Evolutionary conservation across 2,797 vertebrate species (phyloP).

Genomic region (Chelon labrosus): DNA sequence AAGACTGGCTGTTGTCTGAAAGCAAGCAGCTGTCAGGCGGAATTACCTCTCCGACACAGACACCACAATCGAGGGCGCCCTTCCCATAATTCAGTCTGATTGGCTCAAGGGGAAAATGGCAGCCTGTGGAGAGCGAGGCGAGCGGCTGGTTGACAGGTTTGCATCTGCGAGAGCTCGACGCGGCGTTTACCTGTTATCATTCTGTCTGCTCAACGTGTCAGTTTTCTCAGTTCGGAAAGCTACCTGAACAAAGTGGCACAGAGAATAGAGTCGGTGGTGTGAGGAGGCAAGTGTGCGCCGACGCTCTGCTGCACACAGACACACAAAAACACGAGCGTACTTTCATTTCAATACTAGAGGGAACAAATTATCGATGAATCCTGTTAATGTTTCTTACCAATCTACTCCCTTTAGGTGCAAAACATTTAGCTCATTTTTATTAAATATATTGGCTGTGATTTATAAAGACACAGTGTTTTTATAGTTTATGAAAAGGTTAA

Average conservation of each 20-base stretch:
- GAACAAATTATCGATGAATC: background rate
- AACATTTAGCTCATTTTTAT: background rate
- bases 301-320: background rate
- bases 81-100: slow-evolving; percentile 86
- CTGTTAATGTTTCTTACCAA: background rate
- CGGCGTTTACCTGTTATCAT: slow-evolving; percentile 80
- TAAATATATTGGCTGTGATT: background rate
- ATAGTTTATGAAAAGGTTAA: too few relatives aligned
- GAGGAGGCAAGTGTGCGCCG: slow-evolving; percentile 28
- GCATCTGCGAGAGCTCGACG: slow-evolving; percentile 64
- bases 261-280: slow-evolving; percentile 51
- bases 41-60: slow-evolving; percentile 83
- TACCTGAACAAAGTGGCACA: slow-evolving; percentile 65
- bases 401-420: background rate
- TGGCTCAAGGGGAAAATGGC: slow-evolving; percentile 86
- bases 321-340: background rate
- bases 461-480: background rate
- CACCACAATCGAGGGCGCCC: slow-evolving; percentile 83
- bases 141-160: slow-evolving; percentile 78
- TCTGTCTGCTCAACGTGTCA: slow-evolving; percentile 71
- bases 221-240: slow-evolving; percentile 57
- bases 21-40: slow-evolving; percentile 84
- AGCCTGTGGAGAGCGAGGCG: slow-evolving; percentile 79
- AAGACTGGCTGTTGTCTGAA: slow-evolving; percentile 85
- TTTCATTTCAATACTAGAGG: too few relatives aligned